Conservation (phyloP, 1,140 invertebrate genomes). For the Hycleus cichorii region DNA sequence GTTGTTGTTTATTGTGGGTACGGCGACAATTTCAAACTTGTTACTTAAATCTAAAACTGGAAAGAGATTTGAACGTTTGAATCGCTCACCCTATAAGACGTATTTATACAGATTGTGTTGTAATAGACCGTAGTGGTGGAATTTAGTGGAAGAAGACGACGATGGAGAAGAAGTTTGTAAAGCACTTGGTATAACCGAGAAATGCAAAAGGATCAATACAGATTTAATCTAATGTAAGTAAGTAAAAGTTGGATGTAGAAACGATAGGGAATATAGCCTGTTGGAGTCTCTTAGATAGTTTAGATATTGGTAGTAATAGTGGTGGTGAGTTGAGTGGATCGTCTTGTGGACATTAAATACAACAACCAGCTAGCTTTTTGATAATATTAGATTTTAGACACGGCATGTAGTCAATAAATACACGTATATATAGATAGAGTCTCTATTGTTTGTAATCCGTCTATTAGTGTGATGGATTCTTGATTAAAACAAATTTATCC, state of each 20-base stretch:
- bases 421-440: too few relatives aligned
- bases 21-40: background rate
- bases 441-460: too few relatives aligned
- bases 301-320: background rate
- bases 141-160: conserved; percentile 9
- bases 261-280: conserved; percentile 5
- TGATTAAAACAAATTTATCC: too few relatives aligned
- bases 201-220: conserved; percentile 16
- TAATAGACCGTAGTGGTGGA: background rate
- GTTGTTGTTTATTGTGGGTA: background rate
- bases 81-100: background rate
- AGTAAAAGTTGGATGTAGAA: conserved; percentile 12
- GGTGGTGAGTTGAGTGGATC: too few relatives aligned
- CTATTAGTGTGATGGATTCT: too few relatives aligned
- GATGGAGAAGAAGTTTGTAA: too few relatives aligned
- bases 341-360: conserved; percentile 7
- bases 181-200: conserved; percentile 3
- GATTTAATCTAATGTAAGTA: conserved; percentile 15
- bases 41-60: too few relatives aligned
- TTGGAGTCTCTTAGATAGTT: background rate
- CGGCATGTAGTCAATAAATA: conserved; percentile 3
- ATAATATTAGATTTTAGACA: conserved; percentile 16
- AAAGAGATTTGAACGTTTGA: background rate
- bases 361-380: conserved; percentile 2
- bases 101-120: background rate